Evolutionary conservation across 2,797 vertebrate species (phyloP), one percentile per base, ranked within the genome.

Genomic region (Lycodopsis pacificus): DNA sequence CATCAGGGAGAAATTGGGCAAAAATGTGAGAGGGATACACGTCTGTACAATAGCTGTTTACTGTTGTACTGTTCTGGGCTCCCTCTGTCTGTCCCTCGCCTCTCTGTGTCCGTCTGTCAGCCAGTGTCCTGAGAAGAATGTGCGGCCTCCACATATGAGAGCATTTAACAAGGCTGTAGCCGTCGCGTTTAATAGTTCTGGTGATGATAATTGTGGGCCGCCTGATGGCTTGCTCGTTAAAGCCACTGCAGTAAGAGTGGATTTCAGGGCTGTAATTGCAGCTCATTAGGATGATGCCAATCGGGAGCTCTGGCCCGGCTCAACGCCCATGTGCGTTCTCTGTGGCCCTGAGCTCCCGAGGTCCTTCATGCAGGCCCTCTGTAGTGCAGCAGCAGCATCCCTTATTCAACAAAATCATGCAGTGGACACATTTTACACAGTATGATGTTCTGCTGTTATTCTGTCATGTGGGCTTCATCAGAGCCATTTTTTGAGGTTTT

Each of bases 131-230:
- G 77, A 67, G 84, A 90, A 78, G 85, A 92, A 90, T 88, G 87
- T 13, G 65, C 49, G 65, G 70, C 82, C 82, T 87, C 73, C 83
- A 86, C 93, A 94, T 91, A 86, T 92, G 93, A 93, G 85, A 94
- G 85, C 80, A 4, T 92, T 94, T 93, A 92, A 91, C 91, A 76
- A 88, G 91, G 86, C 89, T 90, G 83, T 88, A 89, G 86, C 87
- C 84, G 83, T 92, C 56, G 80, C 86, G 86, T 93, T 93, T 94
- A 93, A 93, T 91, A 92, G 91, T 88, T 86, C 84, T 92, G 86
- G 84, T 93, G 92, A 94, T 92, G 89, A 91, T 94, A 93, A 95
- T 92, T 90, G 91, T 91, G 92, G 92, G 87, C 88, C 91, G 86
- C 58, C 88, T 86, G 92, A 95, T 90, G 92, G 91, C 86, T 90